Conservation (phyloP, 1,140 invertebrate species). For the Drosophila melanica region DNA sequence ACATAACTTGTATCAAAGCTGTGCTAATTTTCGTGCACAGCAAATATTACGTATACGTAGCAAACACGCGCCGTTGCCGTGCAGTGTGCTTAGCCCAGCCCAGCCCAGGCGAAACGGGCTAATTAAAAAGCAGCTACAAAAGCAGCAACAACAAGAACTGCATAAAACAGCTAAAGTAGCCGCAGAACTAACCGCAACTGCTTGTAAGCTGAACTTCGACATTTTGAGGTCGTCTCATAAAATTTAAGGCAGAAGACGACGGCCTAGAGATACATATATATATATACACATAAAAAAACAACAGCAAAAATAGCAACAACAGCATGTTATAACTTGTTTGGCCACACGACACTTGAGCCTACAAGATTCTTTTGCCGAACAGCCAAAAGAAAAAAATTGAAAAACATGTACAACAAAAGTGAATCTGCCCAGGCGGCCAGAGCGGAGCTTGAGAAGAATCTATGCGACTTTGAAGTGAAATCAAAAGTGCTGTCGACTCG, state of each 20-base stretch:
- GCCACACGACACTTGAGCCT: slow-evolving; percentile 64
- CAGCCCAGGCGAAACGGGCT: slow-evolving; percentile 36
- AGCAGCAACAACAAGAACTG: slow-evolving; percentile 25
- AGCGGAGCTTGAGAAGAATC: slow-evolving; percentile 53
- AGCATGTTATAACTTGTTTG: slow-evolving; percentile 65
- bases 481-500: slow-evolving; percentile 70
- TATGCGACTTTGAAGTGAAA: slow-evolving; percentile 64
- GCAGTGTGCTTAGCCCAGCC: slow-evolving; percentile 30
- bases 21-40: slow-evolving; percentile 70
- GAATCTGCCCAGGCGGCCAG: slow-evolving; percentile 63
- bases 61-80: slow-evolving; percentile 56
- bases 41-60: slow-evolving; percentile 74
- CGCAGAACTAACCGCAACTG: slow-evolving; percentile 17
- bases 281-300: slow-evolving; percentile 1
- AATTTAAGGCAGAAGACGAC: slow-evolving; percentile 32
- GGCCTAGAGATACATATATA: slow-evolving; percentile 60
- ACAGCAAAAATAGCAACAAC: slow-evolving; percentile 40
- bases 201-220: slow-evolving; percentile 64
- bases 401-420: slow-evolving; percentile 64
- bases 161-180: slow-evolving; percentile 10
- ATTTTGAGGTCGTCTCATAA: slow-evolving; percentile 66
- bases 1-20: slow-evolving; percentile 53
- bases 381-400: slow-evolving; percentile 30
- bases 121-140: slow-evolving; percentile 58
- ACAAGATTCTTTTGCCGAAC: slow-evolving; percentile 64